Evolutionary conservation across 2,113 vertebrate species (phyloP).

Genomic region (Eudyptes chrysolophus): DNA sequence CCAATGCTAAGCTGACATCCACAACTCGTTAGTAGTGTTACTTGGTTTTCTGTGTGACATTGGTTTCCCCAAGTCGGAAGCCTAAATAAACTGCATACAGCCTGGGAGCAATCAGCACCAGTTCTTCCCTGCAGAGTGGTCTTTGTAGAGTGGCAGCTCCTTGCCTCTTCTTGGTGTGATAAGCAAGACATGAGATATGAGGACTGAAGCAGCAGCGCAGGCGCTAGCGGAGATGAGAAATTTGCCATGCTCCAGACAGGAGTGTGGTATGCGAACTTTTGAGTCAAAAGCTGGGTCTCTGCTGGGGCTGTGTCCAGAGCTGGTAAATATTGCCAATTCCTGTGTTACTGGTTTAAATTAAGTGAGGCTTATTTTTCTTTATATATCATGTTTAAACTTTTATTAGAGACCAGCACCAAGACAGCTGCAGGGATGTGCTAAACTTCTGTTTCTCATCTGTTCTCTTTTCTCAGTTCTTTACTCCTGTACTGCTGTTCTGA

Average conservation of each 20-base stretch:
- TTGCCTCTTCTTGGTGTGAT: constrained; percentile 37
- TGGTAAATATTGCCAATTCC: background rate
- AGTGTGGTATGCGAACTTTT: background rate
- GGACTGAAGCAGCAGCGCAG: constrained; percentile 18
- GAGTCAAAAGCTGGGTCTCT: background rate
- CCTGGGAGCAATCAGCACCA: background rate
- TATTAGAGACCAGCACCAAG: background rate
- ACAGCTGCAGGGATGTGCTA: background rate
- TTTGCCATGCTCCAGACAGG: constrained; percentile 5
- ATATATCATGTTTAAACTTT: background rate
- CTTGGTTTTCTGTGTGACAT: constrained; percentile 66
- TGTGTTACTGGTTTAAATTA: constrained; percentile 18
- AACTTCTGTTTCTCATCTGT: background rate
- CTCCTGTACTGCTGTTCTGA: background rate
- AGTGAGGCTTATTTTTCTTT: constrained; percentile 4
- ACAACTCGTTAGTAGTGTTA: constrained; percentile 64
- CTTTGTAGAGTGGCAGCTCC: constrained; percentile 13
- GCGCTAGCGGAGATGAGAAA: background rate
- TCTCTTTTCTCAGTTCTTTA: background rate
- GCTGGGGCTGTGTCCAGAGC: background rate
- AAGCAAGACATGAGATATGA: constrained; percentile 28
- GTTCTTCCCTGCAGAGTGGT: background rate
- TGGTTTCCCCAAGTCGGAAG: constrained; percentile 49
- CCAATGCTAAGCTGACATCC: constrained; percentile 60
- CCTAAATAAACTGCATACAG: constrained; percentile 46